Conservation (phyloP, 2,113 vertebrate species). For the Pseudorhombus dupliciocellatus region DNA sequence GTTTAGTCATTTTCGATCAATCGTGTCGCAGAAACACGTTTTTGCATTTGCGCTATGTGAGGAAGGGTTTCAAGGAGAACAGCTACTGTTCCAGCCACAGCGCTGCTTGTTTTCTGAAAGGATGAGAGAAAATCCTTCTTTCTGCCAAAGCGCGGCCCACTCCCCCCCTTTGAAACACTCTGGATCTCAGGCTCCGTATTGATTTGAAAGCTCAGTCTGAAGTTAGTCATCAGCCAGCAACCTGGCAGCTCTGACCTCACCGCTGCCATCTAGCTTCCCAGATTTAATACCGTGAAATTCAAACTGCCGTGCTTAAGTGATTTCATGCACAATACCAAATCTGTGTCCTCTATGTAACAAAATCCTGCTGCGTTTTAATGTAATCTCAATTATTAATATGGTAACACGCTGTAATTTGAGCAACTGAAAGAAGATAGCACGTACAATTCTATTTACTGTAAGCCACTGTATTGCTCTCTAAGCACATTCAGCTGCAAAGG, state of each 20-base stretch:
- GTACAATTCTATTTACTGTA: conserved; percentile 5
- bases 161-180: conserved; percentile 8
- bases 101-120: conserved; percentile 23
- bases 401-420: conserved; percentile 27
- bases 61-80: neutral
- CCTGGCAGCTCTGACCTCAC: conserved; percentile 61
- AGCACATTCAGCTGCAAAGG: neutral
- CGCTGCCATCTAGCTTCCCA: conserved; percentile 47
- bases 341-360: conserved; percentile 31
- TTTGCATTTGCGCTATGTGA: conserved; percentile 1
- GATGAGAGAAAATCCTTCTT: conserved; percentile 37
- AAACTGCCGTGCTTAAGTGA: conserved; percentile 55
- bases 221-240: conserved; percentile 71
- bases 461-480: conserved; percentile 17
- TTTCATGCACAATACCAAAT: conserved; percentile 57
- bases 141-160: conserved; percentile 43
- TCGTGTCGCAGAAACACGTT: neutral
- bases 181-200: conserved; percentile 59
- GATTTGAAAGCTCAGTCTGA: conserved; percentile 73
- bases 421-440: conserved; percentile 26
- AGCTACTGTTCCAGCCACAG: conserved; percentile 1
- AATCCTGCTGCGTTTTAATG: conserved; percentile 23
- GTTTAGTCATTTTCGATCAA: neutral
- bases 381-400: conserved; percentile 26
- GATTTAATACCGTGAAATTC: conserved; percentile 70